phyloP scores from a whole-genome alignment of 2,113 vertebrate species.

The Melanerpes aurifrons region DNA sequence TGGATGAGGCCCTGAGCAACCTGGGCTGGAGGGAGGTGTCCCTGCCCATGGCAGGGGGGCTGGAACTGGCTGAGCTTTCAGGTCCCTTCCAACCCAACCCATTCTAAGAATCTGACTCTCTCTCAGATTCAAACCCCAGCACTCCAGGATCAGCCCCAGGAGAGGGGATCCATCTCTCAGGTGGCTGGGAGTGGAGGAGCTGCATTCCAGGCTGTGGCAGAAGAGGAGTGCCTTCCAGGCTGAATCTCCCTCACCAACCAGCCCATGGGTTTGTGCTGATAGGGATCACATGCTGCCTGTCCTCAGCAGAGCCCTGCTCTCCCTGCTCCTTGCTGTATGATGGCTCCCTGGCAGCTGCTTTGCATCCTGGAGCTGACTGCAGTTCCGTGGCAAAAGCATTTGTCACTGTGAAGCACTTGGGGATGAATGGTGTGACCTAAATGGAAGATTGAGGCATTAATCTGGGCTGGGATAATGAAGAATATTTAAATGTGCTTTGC shows the following conservation, averaged over 20 bases:
- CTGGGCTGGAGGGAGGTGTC: too few relatives aligned
- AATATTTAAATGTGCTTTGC: background rate
- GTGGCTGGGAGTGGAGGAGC: background rate
- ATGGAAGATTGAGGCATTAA: background rate
- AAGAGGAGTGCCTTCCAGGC: background rate
- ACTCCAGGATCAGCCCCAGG: background rate
- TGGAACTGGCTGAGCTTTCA: too few relatives aligned
- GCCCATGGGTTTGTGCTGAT: fast-evolving
- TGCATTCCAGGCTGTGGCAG: background rate
- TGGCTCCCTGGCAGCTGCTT: background rate
- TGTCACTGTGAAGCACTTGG: background rate
- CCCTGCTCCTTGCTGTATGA: background rate
- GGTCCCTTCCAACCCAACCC: too few relatives aligned
- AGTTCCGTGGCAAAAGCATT: background rate
- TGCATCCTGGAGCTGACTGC: background rate
- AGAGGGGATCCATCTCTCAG: background rate
- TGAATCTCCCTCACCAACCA: background rate
- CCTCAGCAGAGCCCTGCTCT: background rate
- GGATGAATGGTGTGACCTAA: background rate
- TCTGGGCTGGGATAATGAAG: background rate
- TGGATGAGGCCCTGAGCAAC: too few relatives aligned
- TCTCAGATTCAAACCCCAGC: background rate
- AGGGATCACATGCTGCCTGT: background rate
- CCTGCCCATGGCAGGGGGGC: too few relatives aligned
- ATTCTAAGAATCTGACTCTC: too few relatives aligned